Conservation (phyloP, 2,797 vertebrate species). For the Telmatherina bonti region DNA sequence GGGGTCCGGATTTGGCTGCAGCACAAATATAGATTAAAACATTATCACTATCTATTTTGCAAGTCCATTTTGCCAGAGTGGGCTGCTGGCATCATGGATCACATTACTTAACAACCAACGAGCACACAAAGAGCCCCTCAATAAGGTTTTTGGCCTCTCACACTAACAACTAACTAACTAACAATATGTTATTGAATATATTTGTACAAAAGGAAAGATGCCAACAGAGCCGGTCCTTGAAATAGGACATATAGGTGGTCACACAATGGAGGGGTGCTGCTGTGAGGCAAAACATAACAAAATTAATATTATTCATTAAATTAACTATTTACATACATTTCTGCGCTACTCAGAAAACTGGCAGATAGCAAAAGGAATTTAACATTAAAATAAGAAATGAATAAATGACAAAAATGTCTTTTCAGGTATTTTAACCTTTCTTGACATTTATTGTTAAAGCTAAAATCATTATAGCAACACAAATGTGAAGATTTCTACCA, state of each 20-base stretch:
- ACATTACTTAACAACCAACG: conserved; percentile 21
- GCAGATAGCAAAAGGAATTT: no score
- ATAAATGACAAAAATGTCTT: background rate
- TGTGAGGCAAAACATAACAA: no score
- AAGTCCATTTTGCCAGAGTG: conserved; percentile 5
- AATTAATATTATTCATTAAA: no score
- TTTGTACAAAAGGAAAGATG: background rate
- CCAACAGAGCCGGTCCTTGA: no score
- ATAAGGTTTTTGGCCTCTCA: conserved; percentile 6
- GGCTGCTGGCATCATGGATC: conserved; percentile 20
- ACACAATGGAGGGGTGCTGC: no score
- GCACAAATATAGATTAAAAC: conserved; percentile 45
- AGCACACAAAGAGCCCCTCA: conserved; percentile 11
- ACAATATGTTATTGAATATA: background rate
- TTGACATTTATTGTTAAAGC: background rate
- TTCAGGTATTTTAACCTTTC: background rate
- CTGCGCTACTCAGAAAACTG: no score
- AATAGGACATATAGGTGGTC: no score
- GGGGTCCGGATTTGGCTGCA: conserved; percentile 19
- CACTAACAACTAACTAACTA: background rate
- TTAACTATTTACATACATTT: no score
- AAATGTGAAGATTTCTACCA: background rate
- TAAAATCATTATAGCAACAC: background rate
- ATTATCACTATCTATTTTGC: conserved; percentile 35
- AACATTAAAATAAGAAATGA: no score